Conservation (phyloP, 64 coral and sea anemone species). For the Pocillopora damicornis region DNA sequence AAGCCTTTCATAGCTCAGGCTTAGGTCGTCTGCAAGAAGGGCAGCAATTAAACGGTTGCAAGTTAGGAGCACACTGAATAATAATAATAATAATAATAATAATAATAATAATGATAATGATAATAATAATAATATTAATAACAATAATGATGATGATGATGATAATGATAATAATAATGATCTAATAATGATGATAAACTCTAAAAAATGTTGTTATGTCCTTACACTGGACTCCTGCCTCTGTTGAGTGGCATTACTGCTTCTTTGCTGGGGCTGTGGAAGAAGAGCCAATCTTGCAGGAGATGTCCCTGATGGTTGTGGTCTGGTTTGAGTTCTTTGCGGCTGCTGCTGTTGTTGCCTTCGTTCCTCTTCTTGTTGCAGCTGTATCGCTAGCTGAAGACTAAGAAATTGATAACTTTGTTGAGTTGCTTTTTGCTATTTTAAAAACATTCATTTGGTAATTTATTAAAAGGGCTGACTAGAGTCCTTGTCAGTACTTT, state of each 20-base stretch:
- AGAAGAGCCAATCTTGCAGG: background rate
- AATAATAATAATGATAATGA: too few relatives aligned
- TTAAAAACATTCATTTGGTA: background rate
- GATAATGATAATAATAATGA: too few relatives aligned
- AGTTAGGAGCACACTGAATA: too few relatives aligned
- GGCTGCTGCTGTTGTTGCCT: conserved; percentile 41
- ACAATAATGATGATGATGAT: too few relatives aligned
- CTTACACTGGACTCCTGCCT: background rate
- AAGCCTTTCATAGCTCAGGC: too few relatives aligned
- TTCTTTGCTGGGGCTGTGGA: conserved; percentile 9
- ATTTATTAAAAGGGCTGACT: background rate
- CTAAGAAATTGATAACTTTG: conserved; percentile 10
- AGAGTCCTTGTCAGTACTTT: too few relatives aligned
- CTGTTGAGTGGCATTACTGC: conserved; percentile 1
- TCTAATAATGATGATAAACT: background rate
- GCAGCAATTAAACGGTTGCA: too few relatives aligned
- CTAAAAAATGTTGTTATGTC: background rate
- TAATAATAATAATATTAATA: too few relatives aligned
- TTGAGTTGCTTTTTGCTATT: background rate
- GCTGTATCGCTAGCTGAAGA: conserved; percentile 82
- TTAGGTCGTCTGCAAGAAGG: too few relatives aligned
- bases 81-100: too few relatives aligned
- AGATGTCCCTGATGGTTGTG: conserved; percentile 9
- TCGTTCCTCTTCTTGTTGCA: conserved; percentile 84
- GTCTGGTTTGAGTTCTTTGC: conserved; percentile 54